Evolutionary conservation across 2,888 invertebrate species (phyloP).

Genomic region (Pterostichus madidus): DNA sequence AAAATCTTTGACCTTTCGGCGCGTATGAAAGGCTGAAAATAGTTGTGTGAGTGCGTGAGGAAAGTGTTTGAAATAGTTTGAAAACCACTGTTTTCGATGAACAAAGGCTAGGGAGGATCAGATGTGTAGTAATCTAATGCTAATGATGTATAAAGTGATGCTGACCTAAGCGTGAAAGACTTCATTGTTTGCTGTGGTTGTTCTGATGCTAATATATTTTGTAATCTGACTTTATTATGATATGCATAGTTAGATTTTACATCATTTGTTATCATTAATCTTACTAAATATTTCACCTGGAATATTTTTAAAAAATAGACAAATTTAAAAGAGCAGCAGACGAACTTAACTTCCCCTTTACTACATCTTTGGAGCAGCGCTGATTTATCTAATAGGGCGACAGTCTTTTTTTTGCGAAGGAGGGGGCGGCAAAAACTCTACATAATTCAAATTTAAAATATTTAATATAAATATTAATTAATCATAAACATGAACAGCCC

Average conservation of each 20-base stretch:
- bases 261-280: conserved; percentile 33
- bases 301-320: too few species aligned
- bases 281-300: conserved; percentile 16
- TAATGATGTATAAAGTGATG: conserved; percentile 49
- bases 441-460: too few species aligned
- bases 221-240: conserved; percentile 47
- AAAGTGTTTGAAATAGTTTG: conserved; percentile 30
- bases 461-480: too few species aligned
- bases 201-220: conserved; percentile 51
- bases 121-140: conserved; percentile 56
- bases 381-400: too few species aligned
- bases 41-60: background rate
- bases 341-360: too few species aligned
- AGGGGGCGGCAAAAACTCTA: too few species aligned
- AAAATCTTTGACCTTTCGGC: too few species aligned
- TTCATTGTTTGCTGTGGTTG: conserved; percentile 52
- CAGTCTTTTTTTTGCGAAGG: too few species aligned
- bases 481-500: too few species aligned
- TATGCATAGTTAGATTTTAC: conserved; percentile 11
- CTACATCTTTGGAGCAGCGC: too few species aligned
- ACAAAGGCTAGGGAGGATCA: conserved; percentile 46
- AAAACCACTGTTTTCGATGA: conserved; percentile 14
- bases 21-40: too few species aligned
- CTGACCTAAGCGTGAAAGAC: conserved; percentile 38
- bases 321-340: too few species aligned